phyloP scores from a whole-genome alignment of 2,113 vertebrate genomes.

The Pollimyrus isidori region DNA sequence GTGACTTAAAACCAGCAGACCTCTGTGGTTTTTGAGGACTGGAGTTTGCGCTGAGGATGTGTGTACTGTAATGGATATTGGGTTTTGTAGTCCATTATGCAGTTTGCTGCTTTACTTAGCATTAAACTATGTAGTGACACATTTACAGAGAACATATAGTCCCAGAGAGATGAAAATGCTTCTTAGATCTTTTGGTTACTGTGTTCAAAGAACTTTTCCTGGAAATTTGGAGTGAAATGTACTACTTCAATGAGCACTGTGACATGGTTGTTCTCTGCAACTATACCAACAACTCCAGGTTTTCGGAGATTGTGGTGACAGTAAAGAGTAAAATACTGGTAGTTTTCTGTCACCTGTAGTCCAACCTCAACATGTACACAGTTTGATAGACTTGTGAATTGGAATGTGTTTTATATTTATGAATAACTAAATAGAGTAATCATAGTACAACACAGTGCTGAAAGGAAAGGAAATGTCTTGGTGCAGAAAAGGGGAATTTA shows the following conservation, averaged over 20 bases:
- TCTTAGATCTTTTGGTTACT: neutral
- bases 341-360: neutral
- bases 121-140: neutral
- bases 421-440: conserved; percentile 20
- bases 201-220: neutral
- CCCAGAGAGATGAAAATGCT: neutral
- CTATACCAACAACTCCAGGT: neutral
- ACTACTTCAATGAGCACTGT: neutral
- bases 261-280: neutral
- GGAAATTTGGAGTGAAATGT: neutral
- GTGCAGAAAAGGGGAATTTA: conserved; percentile 41
- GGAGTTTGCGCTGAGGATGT: neutral
- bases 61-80: neutral
- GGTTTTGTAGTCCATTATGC: neutral
- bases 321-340: neutral
- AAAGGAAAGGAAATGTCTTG: conserved; percentile 33
- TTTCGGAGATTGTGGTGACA: neutral
- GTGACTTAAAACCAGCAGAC: neutral
- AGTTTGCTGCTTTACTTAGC: neutral
- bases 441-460: conserved; percentile 32
- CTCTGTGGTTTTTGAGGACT: neutral
- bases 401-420: neutral
- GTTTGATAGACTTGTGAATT: neutral
- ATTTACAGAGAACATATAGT: neutral
- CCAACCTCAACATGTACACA: neutral